Base-by-base conservation (phyloP, 2,888 invertebrate species). In the Bellardia bayeri region DNA sequence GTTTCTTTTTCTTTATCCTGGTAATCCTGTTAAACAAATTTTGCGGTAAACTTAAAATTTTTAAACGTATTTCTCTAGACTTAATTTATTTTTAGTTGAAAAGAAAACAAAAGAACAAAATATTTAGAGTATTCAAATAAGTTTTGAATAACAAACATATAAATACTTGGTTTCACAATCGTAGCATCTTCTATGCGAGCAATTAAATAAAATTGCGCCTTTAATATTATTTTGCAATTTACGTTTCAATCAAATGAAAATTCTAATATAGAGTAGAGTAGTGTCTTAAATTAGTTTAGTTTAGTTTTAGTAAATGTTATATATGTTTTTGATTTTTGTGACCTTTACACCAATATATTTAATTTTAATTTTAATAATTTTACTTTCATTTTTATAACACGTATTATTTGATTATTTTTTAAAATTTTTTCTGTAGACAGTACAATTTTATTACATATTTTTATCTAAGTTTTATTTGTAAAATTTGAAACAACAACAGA, bases 401-500 rank as follows among this genome's bases (percentile, higher is more conserved):
- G 30, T 54, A 42, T 61, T 69, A 13, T 69, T 82, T 49, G 8
- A 16, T 42, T 45, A 64, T 58, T 64, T 72, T 14, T 42, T 61
- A 58, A 37, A 54, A 49, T 33, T 23, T 51, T 51, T 56, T 45
- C 49, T 58, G 45, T 58, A 79, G 37, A 56, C 23, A 66, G 71
- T 63, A 83, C 49, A 61, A 78, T 40, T 82, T 76, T 69, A 23
- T 45, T 16, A 8, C 13, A 66, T 66, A 8, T 78, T 40, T 72
- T 45, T 58, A n/a, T 42, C 11, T 63, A 54, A 37, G 3, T 56
- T 45, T n/a, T 61, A 37, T 63, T 82, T 30, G 14, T 56, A 40
- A 58, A 56, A 71, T 81, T 37, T n/a, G 23, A 42, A 42, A 30
- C 40, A 54, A 56, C 58, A 78, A 42, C 30, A 61, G 56, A 82